These are phyloP conservation scores for Limenitis camilla DNA, from an alignment of 2,888 invertebrate genomes.

Conservation along the genomic window DNA sequence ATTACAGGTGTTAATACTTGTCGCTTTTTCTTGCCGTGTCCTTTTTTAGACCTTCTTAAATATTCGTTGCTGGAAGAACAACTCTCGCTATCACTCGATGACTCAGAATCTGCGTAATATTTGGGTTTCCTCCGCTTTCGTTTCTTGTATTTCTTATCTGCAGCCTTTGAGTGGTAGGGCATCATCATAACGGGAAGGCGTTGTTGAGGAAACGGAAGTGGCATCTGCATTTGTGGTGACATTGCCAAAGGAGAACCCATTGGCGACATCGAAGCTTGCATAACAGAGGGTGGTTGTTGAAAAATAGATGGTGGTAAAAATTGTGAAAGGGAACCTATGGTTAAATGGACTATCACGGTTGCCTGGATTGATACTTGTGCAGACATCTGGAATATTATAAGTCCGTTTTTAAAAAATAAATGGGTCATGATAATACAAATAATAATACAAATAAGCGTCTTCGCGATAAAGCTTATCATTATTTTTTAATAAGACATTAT, in stretches of 20 bases:
- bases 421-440: not conserved
- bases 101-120: conserved; percentile 20
- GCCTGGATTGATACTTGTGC: conserved; percentile 1
- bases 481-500: no score
- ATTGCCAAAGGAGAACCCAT: conserved; percentile 32
- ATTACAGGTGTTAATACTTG: conserved; percentile 58
- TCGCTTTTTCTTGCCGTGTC: conserved; percentile 23
- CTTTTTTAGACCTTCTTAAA: conserved; percentile 15
- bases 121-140: conserved; percentile 27
- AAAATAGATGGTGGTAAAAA: conserved; percentile 10
- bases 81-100: conserved; percentile 22
- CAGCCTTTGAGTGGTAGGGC: conserved; percentile 47
- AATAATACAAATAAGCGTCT: no score
- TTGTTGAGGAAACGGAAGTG: conserved; percentile 29
- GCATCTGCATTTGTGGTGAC: conserved; percentile 25
- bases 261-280: conserved; percentile 12
- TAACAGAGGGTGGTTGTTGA: conserved; percentile 8
- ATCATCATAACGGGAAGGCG: conserved; percentile 52
- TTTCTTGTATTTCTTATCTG: conserved; percentile 29
- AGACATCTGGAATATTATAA: conserved; percentile 15
- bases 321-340: conserved; percentile 10
- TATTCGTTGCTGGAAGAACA: conserved; percentile 24
- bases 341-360: conserved; percentile 8
- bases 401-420: not conserved
- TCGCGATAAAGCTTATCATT: no score